Evolutionary conservation across 2,888 invertebrate species (phyloP), one percentile per base, ranked within the genome.

Genomic region (Drosophila lacicola): DNA sequence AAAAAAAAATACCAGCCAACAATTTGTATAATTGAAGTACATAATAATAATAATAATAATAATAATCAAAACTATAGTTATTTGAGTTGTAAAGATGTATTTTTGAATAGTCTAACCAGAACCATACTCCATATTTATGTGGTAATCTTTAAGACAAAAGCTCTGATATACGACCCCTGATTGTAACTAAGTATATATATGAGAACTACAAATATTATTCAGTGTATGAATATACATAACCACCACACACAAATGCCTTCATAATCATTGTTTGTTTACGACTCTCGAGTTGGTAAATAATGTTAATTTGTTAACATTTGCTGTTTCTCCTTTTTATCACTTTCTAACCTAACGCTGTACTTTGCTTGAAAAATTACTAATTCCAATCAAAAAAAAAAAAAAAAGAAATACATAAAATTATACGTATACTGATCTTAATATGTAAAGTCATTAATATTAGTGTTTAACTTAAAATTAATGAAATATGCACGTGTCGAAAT

Each of bases 391-490:
- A 50, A 50, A 46, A 54, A 66, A 42, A 47, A 70, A 65, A 21
- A 67, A 39, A 29, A 62, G 41, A 50, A 29, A 34, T 29, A 44
- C 13, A 53, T 42, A 58, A 14, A 33, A 14, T 42, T 46, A 55
- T 65, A 54, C 17, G 51, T 54, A 58, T 55, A 60, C 51, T 51
- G 33, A 58, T 42, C 42, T 37, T 29, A 63, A 53, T 51, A 50
- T 68, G 65, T 61, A 57, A 61, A 65, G 49, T 50, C 55, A 75
- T 61, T 45, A 64, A 67, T 66, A 41, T 68, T 83, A 82, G 80
- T 82, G 71, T 70, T 82, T 56, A 73, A 71, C 50, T 62, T 73
- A 69, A 54, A 50, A 36, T 64, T 79, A 80, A 83, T 72, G 72
- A 60, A 82, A 50, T 71, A 70, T 62, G 70, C 72, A 70, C 72